A percentile compares a stretch with the other conserved stretches of the same genome.
Evolutionary conservation across 2,797 vertebrate species (phyloP).

Genomic region (Myiotriccus ornatus): DNA sequence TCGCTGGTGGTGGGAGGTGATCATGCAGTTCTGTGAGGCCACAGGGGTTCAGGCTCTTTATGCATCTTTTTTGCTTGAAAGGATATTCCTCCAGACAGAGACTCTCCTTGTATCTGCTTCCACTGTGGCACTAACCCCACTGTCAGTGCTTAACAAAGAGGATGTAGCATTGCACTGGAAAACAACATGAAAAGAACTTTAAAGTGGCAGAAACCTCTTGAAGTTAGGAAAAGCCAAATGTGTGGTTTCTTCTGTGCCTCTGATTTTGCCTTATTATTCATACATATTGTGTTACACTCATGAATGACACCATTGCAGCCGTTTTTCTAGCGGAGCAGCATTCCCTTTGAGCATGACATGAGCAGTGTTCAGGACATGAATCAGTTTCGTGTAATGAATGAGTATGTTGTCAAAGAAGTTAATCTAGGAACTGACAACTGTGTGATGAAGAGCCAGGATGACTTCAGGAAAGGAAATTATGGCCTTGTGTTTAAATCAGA

Average conservation of each 20-base stretch:
- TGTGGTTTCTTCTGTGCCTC: not conserved
- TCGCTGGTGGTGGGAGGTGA: not conserved
- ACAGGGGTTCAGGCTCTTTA: not conserved
- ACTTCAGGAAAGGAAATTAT: not conserved
- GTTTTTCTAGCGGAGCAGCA: not conserved
- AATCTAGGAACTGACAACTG: conserved; percentile 8
- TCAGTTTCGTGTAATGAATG: conserved; percentile 21
- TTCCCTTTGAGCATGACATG: not conserved
- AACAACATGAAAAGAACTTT: not conserved
- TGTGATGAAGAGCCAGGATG: not conserved
- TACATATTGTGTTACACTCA: not conserved
- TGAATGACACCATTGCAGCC: not conserved
- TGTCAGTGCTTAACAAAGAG: not conserved
- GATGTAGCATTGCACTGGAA: not conserved
- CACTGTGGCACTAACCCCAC: not conserved
- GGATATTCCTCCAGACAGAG: not conserved
- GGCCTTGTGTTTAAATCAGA: not conserved
- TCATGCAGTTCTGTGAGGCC: not conserved
- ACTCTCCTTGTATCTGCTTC: not conserved
- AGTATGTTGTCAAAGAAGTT: conserved; percentile 5
- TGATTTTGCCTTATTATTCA: not conserved
- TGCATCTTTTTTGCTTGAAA: not conserved
- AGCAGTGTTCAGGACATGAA: not conserved
- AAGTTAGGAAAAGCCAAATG: not conserved
- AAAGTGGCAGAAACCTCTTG: not conserved